Percentiles rank a stretch among this genome's conserved stretches.
These are phyloP conservation scores for Cairina moschata DNA, from an alignment of 2,113 vertebrate species.

Conservation along the genomic window DNA sequence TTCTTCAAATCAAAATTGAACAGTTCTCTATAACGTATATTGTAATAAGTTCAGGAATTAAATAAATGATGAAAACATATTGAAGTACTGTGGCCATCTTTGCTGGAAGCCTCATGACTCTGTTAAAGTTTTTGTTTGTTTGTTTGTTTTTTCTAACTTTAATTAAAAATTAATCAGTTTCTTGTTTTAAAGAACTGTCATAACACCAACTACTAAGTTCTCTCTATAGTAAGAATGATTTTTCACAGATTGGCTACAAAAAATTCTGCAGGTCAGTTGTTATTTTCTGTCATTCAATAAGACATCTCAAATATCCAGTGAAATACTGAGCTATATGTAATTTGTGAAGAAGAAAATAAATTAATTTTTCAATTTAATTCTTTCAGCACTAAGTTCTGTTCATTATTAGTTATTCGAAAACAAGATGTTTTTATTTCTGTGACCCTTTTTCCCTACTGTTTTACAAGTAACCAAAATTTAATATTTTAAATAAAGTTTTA, in stretches of 20 bases:
- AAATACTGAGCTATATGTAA: not conserved
- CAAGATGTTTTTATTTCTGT: not conserved
- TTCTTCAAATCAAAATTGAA: not conserved
- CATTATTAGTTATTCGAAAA: not conserved
- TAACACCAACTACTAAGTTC: not conserved
- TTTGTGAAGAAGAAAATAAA: not conserved
- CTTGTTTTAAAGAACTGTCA: not conserved
- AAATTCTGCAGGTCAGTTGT: not conserved
- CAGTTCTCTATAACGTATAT: not conserved
- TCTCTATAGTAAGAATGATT: too few species aligned
- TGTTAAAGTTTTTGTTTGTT: not conserved
- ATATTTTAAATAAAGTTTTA: too few species aligned
- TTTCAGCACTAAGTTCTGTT: not conserved
- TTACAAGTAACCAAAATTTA: not conserved
- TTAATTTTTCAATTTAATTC: not conserved
- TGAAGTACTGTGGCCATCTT: not conserved
- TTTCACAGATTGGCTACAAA: not conserved
- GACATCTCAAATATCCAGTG: not conserved
- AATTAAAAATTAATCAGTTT: not conserved
- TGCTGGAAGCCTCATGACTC: not conserved
- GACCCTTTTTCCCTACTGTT: not conserved
- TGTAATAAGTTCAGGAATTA: not conserved
- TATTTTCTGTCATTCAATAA: not conserved
- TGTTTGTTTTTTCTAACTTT: not conserved
- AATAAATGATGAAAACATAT: not conserved